Conservation (phyloP, 2,797 vertebrate species). For the Schizopygopsis malacanthus region DNA sequence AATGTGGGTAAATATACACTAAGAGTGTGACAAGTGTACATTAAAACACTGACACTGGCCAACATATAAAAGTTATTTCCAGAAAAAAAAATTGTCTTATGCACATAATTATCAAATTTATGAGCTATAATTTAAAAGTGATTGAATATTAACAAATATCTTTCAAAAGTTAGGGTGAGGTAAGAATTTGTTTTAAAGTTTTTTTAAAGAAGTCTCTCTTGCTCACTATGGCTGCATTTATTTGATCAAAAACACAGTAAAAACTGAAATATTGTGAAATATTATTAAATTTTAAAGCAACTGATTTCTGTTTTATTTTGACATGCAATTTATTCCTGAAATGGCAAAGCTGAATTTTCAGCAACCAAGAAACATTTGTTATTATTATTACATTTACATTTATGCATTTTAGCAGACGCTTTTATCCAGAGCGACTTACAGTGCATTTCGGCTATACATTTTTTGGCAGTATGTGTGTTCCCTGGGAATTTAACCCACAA, state of each 20-base stretch:
- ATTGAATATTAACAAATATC: background rate
- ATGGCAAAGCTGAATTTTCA: background rate
- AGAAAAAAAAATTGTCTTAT: background rate
- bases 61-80: background rate
- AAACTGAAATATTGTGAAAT: background rate
- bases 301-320: background rate
- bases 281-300: background rate
- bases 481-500: too few relatives aligned
- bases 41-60: background rate
- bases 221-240: background rate
- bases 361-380: background rate
- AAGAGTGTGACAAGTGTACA: background rate
- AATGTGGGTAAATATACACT: background rate
- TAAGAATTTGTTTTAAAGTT: background rate
- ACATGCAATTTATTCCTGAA: background rate
- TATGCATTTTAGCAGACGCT: too few relatives aligned
- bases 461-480: too few relatives aligned
- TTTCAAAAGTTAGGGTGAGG: background rate
- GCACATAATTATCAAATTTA: background rate
- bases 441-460: too few relatives aligned
- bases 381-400: background rate
- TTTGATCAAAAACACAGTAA: background rate
- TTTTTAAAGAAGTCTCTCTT: background rate
- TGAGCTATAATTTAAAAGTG: background rate
- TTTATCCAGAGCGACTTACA: too few relatives aligned